Evolutionary conservation across 2,888 invertebrate species (phyloP), one percentile per base, ranked within the genome.

Genomic region (Eurytoma adleriae): DNA sequence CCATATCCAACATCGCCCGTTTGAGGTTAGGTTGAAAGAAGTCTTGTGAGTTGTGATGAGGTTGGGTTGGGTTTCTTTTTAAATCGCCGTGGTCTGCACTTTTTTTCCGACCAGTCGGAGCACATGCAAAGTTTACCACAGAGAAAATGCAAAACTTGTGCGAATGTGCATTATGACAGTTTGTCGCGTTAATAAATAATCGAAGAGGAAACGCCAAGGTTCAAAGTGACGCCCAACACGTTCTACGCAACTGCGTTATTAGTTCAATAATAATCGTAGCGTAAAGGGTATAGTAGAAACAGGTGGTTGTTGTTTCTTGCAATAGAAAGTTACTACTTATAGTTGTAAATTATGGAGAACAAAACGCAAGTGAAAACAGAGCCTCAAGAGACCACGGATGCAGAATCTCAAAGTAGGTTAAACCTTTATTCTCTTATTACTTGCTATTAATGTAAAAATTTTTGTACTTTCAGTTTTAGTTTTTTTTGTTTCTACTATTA

Each of bases 361-460:
- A 80, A 80, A 61, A 70, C 70, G 13, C 82, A 80, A 73, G 82
- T 76, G 40, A 80, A 82, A 48, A 80, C 59, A 57, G 79, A 82
- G 50, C 76, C 74, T 5, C 80, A 80, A 48, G 82, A 82, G 48
- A 3, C 57, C 13, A 67, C 78, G 54, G 82, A 82, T 69, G 13
- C 59, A 30, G 82, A 82, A 57, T n/a, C 82, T 78, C 82, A 80
- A 80, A 80, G 82, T 82, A 82, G 78, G 80, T 82, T 82, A 78
- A 73, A 66, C 13, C 59, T 27, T 40, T 10, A 52, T 30, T 13
- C n/a, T 66, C 57, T 24, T 57, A 57, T 24, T 74, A 10, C 40
- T 40, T 40, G 40, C 40, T 40, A 10, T 10, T 40, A 10, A 10
- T 40, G 40, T 40, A 40, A 40, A 40, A n/a, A 14, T 61, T 61